phyloP scores from a whole-genome alignment of 2,888 invertebrate species.

The Thereva unica region DNA sequence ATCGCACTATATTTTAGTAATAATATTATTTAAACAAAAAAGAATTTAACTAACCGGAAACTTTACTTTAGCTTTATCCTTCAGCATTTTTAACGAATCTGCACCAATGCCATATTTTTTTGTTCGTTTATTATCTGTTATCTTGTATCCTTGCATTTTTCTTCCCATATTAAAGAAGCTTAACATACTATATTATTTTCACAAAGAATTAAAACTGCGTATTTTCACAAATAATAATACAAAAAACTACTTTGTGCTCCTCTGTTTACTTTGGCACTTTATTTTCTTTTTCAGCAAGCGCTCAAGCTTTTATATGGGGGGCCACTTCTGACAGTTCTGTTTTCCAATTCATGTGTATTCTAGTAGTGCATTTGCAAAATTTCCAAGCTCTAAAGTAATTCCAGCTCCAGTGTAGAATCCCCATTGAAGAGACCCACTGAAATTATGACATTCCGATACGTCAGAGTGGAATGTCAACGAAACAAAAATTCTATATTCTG shows the following conservation, averaged over 20 bases:
- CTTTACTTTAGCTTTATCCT: constrained; percentile 52
- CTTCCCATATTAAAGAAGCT: constrained; percentile 45
- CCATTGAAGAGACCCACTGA: no score
- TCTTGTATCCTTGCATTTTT: constrained; percentile 55
- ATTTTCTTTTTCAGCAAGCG: no score
- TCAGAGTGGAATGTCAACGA: no score
- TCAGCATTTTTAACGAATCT: constrained; percentile 52
- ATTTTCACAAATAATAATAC: constrained; percentile 39
- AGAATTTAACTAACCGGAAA: constrained; percentile 53
- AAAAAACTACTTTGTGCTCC: background rate
- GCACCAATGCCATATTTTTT: constrained; percentile 57
- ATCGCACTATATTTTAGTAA: background rate
- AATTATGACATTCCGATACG: no score
- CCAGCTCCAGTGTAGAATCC: no score
- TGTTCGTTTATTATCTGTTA: constrained; percentile 54
- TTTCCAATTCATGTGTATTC: no score
- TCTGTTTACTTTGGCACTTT: background rate
- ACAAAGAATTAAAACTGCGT: background rate
- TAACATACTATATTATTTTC: constrained; percentile 38
- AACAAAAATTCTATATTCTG: no score
- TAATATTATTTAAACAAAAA: background rate
- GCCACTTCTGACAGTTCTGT: no score
- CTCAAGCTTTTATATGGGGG: no score
- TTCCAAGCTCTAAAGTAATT: no score
- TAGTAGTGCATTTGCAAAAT: no score